Percentiles rank a stretch among this genome's conserved stretches.
Evolutionary conservation across 2,113 vertebrate genomes (phyloP).

Genomic region (Canis aureus): DNA sequence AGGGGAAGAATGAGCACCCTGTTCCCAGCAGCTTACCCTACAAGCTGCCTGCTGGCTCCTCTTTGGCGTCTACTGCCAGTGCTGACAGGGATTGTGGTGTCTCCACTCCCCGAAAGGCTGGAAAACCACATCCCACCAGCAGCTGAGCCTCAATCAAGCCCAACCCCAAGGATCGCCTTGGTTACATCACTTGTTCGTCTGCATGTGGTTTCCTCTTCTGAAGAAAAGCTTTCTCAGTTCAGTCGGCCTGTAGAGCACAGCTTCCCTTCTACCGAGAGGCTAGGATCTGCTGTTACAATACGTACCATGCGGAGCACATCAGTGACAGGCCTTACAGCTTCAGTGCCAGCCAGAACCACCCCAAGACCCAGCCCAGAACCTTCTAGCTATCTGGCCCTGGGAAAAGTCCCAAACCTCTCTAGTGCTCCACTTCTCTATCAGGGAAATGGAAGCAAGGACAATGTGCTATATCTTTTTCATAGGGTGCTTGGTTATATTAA

Average conservation of each 20-base stretch:
- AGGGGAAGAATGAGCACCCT: neutral
- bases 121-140: neutral
- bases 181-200: neutral
- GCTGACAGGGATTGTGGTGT: neutral
- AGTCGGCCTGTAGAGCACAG: neutral
- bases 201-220: neutral
- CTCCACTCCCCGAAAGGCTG: neutral
- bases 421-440: neutral
- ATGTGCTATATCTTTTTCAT: neutral
- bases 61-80: neutral
- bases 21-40: neutral
- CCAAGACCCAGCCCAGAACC: neutral
- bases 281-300: rapidly evolving
- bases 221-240: constrained; percentile 59
- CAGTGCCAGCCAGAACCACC: neutral
- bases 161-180: neutral
- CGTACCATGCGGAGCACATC: rapidly evolving
- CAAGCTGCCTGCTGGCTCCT: neutral
- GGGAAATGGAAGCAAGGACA: neutral
- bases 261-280: neutral
- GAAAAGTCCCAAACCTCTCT: neutral
- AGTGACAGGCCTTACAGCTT: rapidly evolving
- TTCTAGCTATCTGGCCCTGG: neutral
- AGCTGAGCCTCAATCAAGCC: constrained; percentile 28
- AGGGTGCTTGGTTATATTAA: neutral